Evolutionary conservation across 2,113 vertebrate species (phyloP).

Genomic region (Cromileptes altivelis): DNA sequence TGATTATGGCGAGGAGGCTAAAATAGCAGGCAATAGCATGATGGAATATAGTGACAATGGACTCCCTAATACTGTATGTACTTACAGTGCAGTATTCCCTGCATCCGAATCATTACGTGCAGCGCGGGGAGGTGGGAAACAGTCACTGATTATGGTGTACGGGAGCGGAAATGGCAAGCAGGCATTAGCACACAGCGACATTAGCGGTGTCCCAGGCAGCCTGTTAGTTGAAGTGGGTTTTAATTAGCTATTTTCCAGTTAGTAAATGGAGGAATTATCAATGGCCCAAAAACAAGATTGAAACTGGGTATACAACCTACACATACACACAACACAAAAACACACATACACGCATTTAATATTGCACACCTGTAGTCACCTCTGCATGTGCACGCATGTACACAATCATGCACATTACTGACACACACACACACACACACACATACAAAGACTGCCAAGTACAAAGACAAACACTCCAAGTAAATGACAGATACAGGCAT

Average conservation of each 20-base stretch:
- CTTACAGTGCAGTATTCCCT: slow-evolving; percentile 60
- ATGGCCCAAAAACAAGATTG: slow-evolving; percentile 93
- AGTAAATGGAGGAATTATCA: slow-evolving; percentile 98
- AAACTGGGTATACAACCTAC: slow-evolving; percentile 89
- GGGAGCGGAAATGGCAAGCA: slow-evolving; percentile 91
- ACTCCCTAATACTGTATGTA: slow-evolving; percentile 36
- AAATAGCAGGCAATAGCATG: slow-evolving; percentile 6
- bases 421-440: slow-evolving; percentile 22
- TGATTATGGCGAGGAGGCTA: slow-evolving; percentile 13
- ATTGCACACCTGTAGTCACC: neutral
- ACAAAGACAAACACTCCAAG: slow-evolving; percentile 68
- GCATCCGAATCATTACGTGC: slow-evolving; percentile 84
- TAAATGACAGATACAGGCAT: slow-evolving; percentile 57
- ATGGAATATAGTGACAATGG: slow-evolving; percentile 22
- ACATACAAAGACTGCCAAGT: slow-evolving; percentile 37
- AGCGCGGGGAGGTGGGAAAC: slow-evolving; percentile 85
- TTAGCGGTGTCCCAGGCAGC: slow-evolving; percentile 97
- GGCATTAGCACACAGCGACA: slow-evolving; percentile 88
- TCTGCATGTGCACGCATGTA: neutral
- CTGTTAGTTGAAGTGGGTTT: slow-evolving; percentile 99
- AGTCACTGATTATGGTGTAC: slow-evolving; percentile 89
- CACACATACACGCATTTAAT: slow-evolving; percentile 8
- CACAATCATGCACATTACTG: slow-evolving; percentile 2
- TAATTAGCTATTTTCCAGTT: slow-evolving; percentile 99
- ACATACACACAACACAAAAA: slow-evolving; percentile 57